These are phyloP conservation scores for Pseudopodoces humilis DNA, from an alignment of 2,113 vertebrate genomes.

Conservation along the genomic window DNA sequence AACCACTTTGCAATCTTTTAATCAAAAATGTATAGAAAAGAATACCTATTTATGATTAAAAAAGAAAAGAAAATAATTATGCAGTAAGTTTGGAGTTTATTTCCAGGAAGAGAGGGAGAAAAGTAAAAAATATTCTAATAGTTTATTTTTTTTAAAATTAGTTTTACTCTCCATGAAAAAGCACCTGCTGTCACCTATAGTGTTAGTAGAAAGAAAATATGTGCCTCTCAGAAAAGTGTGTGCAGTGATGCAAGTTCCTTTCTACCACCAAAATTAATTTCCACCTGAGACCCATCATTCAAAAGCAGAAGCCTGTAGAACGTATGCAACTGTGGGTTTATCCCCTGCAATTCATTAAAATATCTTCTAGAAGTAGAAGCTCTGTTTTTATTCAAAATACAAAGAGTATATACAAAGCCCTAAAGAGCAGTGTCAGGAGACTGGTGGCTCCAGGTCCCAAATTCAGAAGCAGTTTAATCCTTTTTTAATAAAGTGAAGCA, in stretches of 20 bases:
- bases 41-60: background rate
- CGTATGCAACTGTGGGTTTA: background rate
- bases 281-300: background rate
- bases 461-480: background rate
- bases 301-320: background rate
- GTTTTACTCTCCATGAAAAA: background rate
- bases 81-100: background rate
- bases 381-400: background rate
- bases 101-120: background rate
- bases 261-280: background rate
- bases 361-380: background rate
- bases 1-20: background rate
- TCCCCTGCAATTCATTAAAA: background rate
- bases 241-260: background rate
- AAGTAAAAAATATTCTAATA: background rate
- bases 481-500: background rate
- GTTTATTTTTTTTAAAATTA: background rate
- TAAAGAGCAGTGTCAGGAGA: background rate
- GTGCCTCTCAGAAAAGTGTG: background rate
- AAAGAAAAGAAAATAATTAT: background rate
- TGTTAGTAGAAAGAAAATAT: background rate
- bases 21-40: background rate
- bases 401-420: background rate
- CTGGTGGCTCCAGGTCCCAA: background rate
- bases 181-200: background rate